phyloP scores from a whole-genome alignment of 2,113 vertebrate species.

The Gallinago media region DNA sequence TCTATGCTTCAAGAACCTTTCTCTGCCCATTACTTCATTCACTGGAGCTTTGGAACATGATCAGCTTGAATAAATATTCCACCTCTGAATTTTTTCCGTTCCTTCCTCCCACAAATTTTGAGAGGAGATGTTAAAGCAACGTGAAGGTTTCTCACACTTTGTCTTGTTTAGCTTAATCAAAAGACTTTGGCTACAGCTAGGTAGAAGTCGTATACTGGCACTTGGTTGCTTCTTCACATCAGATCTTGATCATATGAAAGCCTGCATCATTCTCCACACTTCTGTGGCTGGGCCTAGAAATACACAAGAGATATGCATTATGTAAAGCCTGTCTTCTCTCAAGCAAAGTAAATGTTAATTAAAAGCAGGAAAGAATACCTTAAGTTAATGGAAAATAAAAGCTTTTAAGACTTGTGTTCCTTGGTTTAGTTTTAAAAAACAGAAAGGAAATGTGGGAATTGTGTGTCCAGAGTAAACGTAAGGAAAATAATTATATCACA shows the following conservation, averaged over 20 bases:
- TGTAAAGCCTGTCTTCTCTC: not conserved
- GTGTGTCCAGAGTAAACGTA: not conserved
- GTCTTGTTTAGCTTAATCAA: not conserved
- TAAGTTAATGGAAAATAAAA: not conserved
- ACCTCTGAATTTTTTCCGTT: not conserved
- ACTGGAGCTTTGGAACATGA: not conserved
- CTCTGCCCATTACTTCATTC: not conserved
- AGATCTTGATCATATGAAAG: not conserved
- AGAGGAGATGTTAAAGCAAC: not conserved
- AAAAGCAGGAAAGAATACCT: not conserved
- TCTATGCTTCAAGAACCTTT: not conserved
- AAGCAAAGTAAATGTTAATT: not conserved
- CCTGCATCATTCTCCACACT: not conserved
- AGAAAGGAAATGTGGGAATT: not conserved
- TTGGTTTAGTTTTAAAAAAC: not conserved
- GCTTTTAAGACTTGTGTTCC: not conserved
- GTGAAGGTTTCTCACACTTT: not conserved
- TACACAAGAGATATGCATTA: not conserved
- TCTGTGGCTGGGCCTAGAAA: not conserved
- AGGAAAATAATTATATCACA: not conserved
- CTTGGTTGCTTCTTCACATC: not conserved
- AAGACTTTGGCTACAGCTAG: not conserved
- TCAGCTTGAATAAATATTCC: not conserved
- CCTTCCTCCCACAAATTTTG: not conserved
- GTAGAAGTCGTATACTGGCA: not conserved